phyloP scores from a whole-genome alignment of 2,113 vertebrate species.

The Equus przewalskii region DNA sequence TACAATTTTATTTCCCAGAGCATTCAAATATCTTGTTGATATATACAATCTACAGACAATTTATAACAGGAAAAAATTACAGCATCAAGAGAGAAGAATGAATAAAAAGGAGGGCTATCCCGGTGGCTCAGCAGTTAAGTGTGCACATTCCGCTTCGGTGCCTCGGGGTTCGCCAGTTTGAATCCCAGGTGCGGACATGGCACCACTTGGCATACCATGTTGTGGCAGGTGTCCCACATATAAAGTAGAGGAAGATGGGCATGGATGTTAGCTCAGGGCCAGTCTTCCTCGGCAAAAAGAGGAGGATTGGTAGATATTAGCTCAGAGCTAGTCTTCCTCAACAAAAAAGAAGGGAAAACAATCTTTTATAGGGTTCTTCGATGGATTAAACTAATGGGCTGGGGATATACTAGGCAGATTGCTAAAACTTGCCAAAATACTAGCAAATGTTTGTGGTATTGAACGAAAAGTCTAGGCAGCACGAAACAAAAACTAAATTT shows the following conservation, averaged over 20 bases:
- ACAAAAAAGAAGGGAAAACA: not conserved
- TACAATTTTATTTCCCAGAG: constrained; percentile 66
- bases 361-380: not conserved
- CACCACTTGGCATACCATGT: too few species aligned
- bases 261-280: too few species aligned
- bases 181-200: too few species aligned
- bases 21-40: not conserved
- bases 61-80: constrained; percentile 59
- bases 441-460: not conserved
- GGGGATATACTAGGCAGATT: constrained; percentile 50
- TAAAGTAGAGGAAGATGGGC: too few species aligned
- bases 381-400: constrained; percentile 71
- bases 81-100: constrained; percentile 59
- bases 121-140: too few species aligned
- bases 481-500: not conserved
- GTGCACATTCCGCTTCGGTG: too few species aligned
- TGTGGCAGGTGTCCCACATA: too few species aligned
- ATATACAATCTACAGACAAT: constrained; percentile 69
- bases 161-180: too few species aligned
- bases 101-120: not conserved
- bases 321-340: too few species aligned
- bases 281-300: too few species aligned
- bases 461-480: not conserved
- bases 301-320: too few species aligned
- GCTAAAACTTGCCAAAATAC: not conserved